These are phyloP conservation scores for Drosophila persimilis DNA, from an alignment of 1,140 invertebrate genomes.

Conservation along the genomic window DNA sequence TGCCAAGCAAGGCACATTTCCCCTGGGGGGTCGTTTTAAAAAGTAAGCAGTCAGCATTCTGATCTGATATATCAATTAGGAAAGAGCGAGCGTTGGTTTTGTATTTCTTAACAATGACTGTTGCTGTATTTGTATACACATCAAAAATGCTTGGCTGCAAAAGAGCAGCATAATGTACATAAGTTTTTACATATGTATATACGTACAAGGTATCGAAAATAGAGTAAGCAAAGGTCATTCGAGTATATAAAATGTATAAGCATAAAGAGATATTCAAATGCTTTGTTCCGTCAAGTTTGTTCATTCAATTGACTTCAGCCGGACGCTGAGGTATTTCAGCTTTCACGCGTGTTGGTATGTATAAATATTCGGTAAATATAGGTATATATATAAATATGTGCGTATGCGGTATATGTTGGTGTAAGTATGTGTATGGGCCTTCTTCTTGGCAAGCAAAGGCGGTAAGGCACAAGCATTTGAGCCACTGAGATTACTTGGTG, in stretches of 20 bases:
- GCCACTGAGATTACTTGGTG: constrained; percentile 62
- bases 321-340: constrained; percentile 10
- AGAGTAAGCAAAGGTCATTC: constrained; percentile 49
- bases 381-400: constrained; percentile 9
- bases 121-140: constrained; percentile 60
- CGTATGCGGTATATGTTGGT: constrained; percentile 16
- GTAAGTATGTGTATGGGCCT: constrained; percentile 3
- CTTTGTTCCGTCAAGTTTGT: constrained; percentile 26
- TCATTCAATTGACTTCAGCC: constrained; percentile 29
- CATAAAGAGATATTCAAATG: constrained; percentile 27
- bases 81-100: constrained; percentile 23
- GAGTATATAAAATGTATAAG: constrained; percentile 43
- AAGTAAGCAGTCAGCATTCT: neutral
- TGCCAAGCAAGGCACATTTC: constrained; percentile 16
- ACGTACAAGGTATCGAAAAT: constrained; percentile 27
- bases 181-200: constrained; percentile 7
- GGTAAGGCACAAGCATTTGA: constrained; percentile 61
- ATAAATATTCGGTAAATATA: constrained; percentile 16
- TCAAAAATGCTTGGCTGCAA: constrained; percentile 40
- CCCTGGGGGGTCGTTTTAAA: constrained; percentile 10
- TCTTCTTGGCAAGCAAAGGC: constrained; percentile 59
- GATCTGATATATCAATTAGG: constrained; percentile 26
- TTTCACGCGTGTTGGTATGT: constrained; percentile 3
- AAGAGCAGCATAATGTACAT: constrained; percentile 17
- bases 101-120: constrained; percentile 66